These are phyloP conservation scores for Ciconia stormi DNA, from an alignment of 2,113 vertebrate species.

Conservation along the genomic window DNA sequence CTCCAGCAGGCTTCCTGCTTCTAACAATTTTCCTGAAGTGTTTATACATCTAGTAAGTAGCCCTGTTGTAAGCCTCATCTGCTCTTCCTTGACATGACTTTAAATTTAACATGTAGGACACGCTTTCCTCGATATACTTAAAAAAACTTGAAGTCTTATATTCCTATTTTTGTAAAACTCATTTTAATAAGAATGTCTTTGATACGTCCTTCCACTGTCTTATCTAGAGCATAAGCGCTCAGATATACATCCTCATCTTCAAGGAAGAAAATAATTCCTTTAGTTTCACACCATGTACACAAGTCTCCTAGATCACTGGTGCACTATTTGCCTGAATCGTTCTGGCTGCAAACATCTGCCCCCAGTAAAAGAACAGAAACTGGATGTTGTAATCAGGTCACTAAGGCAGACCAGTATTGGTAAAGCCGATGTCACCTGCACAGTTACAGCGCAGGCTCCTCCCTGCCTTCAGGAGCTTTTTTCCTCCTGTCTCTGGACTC, in stretches of 20 bases:
- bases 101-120: background rate
- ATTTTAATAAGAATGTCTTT: conserved; percentile 1
- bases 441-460: background rate
- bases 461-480: background rate
- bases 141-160: too few species aligned
- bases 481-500: background rate
- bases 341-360: background rate
- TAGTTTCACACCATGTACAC: background rate
- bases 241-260: background rate
- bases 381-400: background rate
- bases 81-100: background rate
- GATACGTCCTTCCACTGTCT: background rate
- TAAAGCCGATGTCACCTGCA: background rate
- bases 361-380: background rate
- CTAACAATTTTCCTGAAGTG: background rate
- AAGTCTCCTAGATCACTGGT: background rate
- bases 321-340: background rate
- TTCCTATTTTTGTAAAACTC: background rate
- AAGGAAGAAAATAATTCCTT: background rate
- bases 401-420: background rate
- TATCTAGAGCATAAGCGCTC: background rate
- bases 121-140: background rate
- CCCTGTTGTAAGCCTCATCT: background rate
- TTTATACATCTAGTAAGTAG: background rate
- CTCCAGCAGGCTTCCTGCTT: background rate